Conservation (phyloP, 2,113 vertebrate genomes). For the Caranx melampygus region DNA sequence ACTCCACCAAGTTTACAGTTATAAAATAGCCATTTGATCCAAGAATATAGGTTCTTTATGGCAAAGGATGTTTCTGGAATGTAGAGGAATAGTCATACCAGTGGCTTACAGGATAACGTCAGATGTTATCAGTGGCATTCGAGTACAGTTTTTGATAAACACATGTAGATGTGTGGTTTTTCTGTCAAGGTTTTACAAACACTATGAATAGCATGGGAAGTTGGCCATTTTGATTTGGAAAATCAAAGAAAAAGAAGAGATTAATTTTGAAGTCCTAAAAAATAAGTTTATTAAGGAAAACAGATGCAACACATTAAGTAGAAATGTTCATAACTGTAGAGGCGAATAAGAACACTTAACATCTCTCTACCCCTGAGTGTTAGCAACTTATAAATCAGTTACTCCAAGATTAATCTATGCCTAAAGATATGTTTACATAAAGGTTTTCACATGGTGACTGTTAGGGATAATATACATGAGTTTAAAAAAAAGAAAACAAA, state of each 20-base stretch:
- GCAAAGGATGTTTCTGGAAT: neutral
- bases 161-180: neutral
- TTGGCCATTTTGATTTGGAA: neutral
- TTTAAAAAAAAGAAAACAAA: conserved; percentile 28
- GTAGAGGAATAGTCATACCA: neutral
- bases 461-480: neutral
- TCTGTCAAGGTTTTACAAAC: neutral
- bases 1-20: neutral
- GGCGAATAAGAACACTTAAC: neutral
- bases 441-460: conserved; percentile 12
- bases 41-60: no score
- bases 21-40: no score
- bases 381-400: conserved; percentile 41
- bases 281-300: conserved; percentile 27
- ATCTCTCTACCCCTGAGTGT: conserved; percentile 42
- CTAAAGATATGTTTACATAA: conserved; percentile 18
- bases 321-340: conserved; percentile 10
- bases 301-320: conserved; percentile 10
- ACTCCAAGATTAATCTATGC: conserved; percentile 8
- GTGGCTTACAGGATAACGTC: neutral
- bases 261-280: neutral
- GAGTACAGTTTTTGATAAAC: neutral
- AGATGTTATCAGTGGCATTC: neutral
- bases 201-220: neutral
- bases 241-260: conserved; percentile 15